Conservation (phyloP, 2,113 vertebrate genomes). For the Ploceus nigricollis region DNA sequence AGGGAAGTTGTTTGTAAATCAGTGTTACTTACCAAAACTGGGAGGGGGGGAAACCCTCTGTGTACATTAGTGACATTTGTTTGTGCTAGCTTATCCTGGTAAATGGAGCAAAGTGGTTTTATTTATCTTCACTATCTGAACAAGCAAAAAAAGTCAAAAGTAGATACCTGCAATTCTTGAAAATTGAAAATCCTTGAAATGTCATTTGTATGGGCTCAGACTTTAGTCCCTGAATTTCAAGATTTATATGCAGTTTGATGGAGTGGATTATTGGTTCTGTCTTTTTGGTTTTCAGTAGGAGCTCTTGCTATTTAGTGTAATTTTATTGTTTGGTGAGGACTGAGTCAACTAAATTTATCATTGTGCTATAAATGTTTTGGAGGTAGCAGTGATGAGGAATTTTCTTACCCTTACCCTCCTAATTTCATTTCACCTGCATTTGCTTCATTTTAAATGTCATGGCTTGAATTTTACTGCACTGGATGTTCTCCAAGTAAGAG, state of each 20-base stretch:
- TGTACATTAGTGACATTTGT: background rate
- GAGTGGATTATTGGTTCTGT: background rate
- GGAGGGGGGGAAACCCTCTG: fast-evolving
- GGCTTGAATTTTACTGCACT: background rate
- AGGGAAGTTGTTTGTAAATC: background rate
- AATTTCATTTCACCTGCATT: background rate
- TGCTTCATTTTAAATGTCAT: background rate
- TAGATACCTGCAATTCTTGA: background rate
- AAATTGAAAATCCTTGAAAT: background rate
- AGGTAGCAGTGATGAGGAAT: background rate
- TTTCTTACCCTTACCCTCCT: background rate
- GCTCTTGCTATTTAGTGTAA: background rate
- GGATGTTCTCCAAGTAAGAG: background rate
- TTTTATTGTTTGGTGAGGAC: background rate
- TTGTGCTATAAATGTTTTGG: background rate
- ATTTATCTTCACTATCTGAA: background rate
- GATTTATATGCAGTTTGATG: background rate
- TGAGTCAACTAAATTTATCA: background rate
- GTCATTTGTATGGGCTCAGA: background rate
- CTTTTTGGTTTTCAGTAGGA: background rate
- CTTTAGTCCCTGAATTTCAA: background rate
- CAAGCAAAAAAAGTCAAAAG: background rate
- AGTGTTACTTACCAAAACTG: background rate
- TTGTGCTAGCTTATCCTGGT: background rate
- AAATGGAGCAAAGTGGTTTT: background rate